phyloP scores from a whole-genome alignment of 2,113 vertebrate species.

The Agelaius tricolor region DNA sequence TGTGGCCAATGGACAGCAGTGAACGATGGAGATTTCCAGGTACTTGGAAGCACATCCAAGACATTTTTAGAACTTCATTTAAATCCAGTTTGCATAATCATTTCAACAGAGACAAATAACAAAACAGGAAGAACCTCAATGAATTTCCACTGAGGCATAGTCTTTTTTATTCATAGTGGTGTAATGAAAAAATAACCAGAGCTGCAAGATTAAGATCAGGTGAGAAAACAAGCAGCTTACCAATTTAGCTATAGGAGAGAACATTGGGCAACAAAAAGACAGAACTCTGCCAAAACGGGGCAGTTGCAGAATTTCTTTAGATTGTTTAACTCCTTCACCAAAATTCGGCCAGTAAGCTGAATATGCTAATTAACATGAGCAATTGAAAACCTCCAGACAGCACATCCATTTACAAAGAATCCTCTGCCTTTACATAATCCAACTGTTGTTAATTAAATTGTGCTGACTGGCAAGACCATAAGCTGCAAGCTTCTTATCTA shows the following conservation, averaged over 20 bases:
- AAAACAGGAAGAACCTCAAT: background rate
- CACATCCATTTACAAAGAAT: background rate
- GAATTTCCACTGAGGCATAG: background rate
- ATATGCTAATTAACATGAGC: background rate
- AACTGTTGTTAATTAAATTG: background rate
- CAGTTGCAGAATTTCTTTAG: background rate
- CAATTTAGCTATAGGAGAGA: background rate
- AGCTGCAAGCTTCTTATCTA: background rate
- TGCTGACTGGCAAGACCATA: background rate
- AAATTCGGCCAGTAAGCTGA: background rate
- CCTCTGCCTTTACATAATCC: background rate
- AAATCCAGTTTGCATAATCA: background rate
- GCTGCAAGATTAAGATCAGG: background rate
- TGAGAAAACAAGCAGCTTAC: background rate
- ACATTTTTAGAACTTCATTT: background rate
- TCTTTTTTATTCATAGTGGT: background rate
- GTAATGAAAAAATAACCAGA: background rate
- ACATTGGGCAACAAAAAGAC: background rate
- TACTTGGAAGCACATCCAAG: background rate
- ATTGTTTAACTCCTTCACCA: background rate
- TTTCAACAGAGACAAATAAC: background rate
- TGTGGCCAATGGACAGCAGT: no score
- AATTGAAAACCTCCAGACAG: background rate
- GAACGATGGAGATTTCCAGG: background rate
- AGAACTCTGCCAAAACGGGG: background rate